phyloP scores from a whole-genome alignment of 2,888 invertebrate species.

The Zootermopsis nevadensis region DNA sequence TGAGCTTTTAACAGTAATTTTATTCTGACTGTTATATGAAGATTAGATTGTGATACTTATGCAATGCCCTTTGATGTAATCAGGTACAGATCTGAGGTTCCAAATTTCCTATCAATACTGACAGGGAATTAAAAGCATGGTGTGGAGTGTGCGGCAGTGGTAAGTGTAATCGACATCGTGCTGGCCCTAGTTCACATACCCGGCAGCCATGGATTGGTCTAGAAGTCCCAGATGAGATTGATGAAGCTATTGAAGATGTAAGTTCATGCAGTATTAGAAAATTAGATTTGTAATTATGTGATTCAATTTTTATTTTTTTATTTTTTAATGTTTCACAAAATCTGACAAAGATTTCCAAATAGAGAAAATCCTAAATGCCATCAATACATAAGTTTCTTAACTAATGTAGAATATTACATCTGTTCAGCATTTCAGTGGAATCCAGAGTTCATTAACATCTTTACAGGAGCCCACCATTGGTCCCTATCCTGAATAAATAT shows the following conservation, averaged over 20 bases:
- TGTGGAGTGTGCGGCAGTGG: slow-evolving; percentile 73
- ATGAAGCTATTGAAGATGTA: slow-evolving; percentile 81
- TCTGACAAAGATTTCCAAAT: no score
- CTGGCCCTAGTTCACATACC: slow-evolving; percentile 60
- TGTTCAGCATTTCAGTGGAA: no score
- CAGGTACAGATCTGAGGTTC: slow-evolving; percentile 48
- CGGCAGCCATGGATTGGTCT: slow-evolving; percentile 76
- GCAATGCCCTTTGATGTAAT: background rate
- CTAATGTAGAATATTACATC: no score
- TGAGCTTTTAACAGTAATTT: background rate
- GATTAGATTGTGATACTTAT: background rate
- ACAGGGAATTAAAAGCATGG: slow-evolving; percentile 52
- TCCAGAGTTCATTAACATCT: no score
- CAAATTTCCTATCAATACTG: slow-evolving; percentile 47
- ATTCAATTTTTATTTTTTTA: no score
- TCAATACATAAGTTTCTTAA: no score
- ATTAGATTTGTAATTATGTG: no score
- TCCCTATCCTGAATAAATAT: no score
- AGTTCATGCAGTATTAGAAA: slow-evolving; percentile 56
- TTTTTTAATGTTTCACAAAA: no score
- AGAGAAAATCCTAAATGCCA: no score
- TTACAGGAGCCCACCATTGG: no score
- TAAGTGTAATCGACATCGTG: slow-evolving; percentile 70
- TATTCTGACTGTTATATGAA: background rate
- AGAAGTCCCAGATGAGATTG: slow-evolving; percentile 76